These are phyloP conservation scores for Therioaphis trifolii DNA, from an alignment of 2,888 invertebrate species.

Conservation along the genomic window DNA sequence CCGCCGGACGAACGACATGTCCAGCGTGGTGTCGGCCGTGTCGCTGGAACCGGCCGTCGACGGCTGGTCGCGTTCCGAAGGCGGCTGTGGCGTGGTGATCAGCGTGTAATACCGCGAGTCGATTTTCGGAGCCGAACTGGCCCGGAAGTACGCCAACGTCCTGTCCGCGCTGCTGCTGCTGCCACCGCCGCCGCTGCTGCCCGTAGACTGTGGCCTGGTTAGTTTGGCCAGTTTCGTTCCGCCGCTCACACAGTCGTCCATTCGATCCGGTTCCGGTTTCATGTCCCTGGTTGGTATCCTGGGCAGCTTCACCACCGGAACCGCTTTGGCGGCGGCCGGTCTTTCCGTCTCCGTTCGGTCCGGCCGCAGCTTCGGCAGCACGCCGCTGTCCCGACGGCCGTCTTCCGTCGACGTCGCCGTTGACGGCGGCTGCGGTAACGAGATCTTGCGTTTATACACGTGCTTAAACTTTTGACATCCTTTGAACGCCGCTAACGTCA, in stretches of 20 bases:
- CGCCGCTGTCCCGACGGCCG: neutral
- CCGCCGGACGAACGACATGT: neutral
- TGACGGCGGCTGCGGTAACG: constrained; percentile 12
- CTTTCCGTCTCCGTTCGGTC: constrained; percentile 15
- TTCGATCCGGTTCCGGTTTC: neutral
- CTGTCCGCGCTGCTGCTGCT: neutral
- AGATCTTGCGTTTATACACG: constrained; percentile 52
- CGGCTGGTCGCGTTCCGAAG: neutral
- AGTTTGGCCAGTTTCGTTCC: constrained; percentile 17
- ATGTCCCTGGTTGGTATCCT: constrained; percentile 38
- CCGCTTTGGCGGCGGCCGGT: neutral
- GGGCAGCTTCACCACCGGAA: constrained; percentile 24
- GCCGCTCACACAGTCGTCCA: neutral
- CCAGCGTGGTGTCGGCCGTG: constrained; percentile 35
- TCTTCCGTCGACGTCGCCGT: neutral
- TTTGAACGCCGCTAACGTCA: constrained; percentile 47
- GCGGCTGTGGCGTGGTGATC: neutral
- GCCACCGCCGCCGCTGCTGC: constrained; percentile 1
- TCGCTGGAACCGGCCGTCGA: constrained; percentile 6
- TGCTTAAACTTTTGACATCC: constrained; percentile 57
- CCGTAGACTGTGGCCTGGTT: constrained; percentile 38
- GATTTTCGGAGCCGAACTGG: constrained; percentile 43
- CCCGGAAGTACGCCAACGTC: constrained; percentile 17
- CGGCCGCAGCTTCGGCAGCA: constrained; percentile 35
- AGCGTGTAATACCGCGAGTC: neutral